Evolutionary conservation across 2,113 vertebrate species (phyloP), one percentile per base, ranked within the genome.

Genomic region (Chauna torquata): DNA sequence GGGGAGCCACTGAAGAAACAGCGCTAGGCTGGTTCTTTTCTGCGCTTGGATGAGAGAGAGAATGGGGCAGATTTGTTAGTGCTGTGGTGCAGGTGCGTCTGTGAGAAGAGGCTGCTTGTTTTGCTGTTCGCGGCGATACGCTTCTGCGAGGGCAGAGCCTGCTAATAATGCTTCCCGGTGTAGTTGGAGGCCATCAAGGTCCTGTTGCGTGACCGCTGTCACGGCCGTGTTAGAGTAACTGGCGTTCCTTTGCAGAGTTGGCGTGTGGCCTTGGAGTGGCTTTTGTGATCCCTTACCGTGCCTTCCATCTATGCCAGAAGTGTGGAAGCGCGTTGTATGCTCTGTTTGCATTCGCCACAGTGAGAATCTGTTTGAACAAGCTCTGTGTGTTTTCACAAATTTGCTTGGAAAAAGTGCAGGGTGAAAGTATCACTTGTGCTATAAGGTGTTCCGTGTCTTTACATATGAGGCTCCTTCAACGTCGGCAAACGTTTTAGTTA

Each of bases 21-120:
- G 10, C 0, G 1, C 61, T 71, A 23, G 30, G 2, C 30, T 0
- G 0, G 16, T 20, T 91, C 86, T 62, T 32, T 32, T 20, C 65
- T 16, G 8, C 55, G 78, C 61, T 64, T 20, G 9, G 50, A 15
- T 20, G 45, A 70, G 82, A 22, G 12, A 1, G 3, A 68, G 40
- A 84, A 8, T 1, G 27, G 38, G 72, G 20, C 4, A 4, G 72
- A 28, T 38, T 34, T 49, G 30, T 69, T 8, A 6, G 54, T 55
- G 80, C 72, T 78, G 9, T 4, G 30, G 6, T 25, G 38, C 15
- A 59, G 65, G 30, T 18, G 64, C 36, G 52, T 25, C 82, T 65
- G 25, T 3, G 16, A 49, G 61, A 49, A 66, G 30, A 25, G 11
- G 52, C 72, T 18, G 52, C 40, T 44, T n/a, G 23, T 25, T 16